Base-by-base conservation (phyloP, 2,888 invertebrate genomes). In the Tenthredo livida region DNA sequence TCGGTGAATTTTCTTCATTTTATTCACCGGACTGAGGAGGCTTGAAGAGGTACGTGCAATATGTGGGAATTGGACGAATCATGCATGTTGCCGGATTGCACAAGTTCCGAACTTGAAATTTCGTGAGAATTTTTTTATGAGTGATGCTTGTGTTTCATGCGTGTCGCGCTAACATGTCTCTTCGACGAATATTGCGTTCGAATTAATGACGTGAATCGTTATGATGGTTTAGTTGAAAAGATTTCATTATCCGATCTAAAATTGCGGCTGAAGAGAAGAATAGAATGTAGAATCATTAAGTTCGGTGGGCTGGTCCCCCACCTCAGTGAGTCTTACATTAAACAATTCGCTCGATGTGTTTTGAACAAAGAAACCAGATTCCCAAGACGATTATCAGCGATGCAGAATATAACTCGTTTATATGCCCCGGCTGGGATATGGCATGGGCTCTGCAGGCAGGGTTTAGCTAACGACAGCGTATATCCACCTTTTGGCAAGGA, bases 351-450 rank as follows among this genome's bases (percentile, higher is more conserved):
- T 61, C 6, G 7, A 10, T 40, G 37, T 40, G 40, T n/a, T 61
- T 40, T 37, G 25, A 80, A 80, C 80, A 80, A n/a, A 80, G 61
- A 50, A 40, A 73, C 40, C 15, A 21, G 58, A 61, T 80, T 80
- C 40, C 12, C 80, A 61, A 21, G 61, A 21, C 37, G n/a, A 80
- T 80, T 40, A 61, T 40, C 58, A 40, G 37, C 40, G 58, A 40
- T 25, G 61, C n/a, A 61, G 61, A 61, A 54, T 78, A 17, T 50
- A 77, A 77, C 17, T 12, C 21, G 15, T 54, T 33, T 73, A 15
- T 73, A 70, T 10, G 15, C 37, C n/a, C 70, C 21, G n/a, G 21
- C 12, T 9, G 67, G 67, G 15, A 33, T 33, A 15, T 61, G 25
- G 61, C 3, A 67, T 12, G 33, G 33, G 33, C 25, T 7, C 37